Evolutionary conservation across 2,797 vertebrate genomes (phyloP).

Genomic region (Sebastes itinus): DNA sequence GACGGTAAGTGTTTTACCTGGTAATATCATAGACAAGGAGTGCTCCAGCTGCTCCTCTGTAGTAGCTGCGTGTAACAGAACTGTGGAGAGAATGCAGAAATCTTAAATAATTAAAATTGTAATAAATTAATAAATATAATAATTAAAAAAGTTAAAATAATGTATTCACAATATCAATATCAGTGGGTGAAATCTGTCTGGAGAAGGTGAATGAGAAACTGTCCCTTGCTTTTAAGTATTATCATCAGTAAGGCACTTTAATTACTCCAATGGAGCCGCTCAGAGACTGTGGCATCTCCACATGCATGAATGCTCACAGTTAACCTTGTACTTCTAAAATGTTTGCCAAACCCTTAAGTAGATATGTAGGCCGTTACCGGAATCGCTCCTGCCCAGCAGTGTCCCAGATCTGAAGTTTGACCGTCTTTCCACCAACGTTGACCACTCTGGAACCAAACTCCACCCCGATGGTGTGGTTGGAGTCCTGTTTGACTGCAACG

Average conservation of each 20-base stretch:
- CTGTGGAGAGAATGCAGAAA: constrained; percentile 63
- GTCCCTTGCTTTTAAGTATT: background rate
- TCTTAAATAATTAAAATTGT: too few relatives aligned
- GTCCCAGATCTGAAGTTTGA: constrained; percentile 97
- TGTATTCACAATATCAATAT: background rate
- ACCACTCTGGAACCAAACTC: constrained; percentile 95
- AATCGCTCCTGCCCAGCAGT: constrained; percentile 94
- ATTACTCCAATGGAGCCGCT: background rate
- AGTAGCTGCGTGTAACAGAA: constrained; percentile 94
- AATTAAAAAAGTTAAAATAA: background rate
- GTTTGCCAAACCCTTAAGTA: background rate
- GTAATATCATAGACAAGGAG: constrained; percentile 94
- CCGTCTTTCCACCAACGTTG: constrained; percentile 91
- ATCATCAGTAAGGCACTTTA: background rate
- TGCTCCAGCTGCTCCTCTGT: constrained; percentile 92
- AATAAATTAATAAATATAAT: too few relatives aligned
- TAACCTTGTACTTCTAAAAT: background rate
- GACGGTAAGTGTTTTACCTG: constrained; percentile 78
- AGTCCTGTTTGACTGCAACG: constrained; percentile 92
- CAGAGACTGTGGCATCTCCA: background rate
- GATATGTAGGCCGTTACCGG: constrained; percentile 76
- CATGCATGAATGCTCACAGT: background rate
- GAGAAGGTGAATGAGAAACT: background rate
- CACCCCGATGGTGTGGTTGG: constrained; percentile 95
- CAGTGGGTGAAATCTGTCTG: background rate